phyloP scores from a whole-genome alignment of 1,140 invertebrate genomes.

The Drosophila novamexicana region DNA sequence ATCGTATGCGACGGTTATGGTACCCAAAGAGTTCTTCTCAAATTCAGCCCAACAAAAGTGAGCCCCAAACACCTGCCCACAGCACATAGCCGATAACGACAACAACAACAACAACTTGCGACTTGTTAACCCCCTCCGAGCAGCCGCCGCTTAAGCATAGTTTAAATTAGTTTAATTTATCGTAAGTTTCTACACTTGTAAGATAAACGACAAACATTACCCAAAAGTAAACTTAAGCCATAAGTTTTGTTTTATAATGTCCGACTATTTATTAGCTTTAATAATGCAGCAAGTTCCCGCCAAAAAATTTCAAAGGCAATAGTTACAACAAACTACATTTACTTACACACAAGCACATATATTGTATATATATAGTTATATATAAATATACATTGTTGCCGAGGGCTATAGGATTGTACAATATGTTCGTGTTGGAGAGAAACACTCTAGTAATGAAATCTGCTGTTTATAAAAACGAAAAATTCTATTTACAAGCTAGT shows the following conservation, averaged over 20 bases:
- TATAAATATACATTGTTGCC: constrained; percentile 12
- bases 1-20: background rate
- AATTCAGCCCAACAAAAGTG: constrained; percentile 53
- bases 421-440: no score
- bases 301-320: constrained; percentile 28
- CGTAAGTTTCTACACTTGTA: constrained; percentile 33
- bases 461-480: no score
- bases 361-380: background rate
- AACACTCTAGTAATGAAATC: no score
- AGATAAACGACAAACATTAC: constrained; percentile 13
- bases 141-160: constrained; percentile 44
- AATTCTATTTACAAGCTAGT: no score
- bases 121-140: constrained; percentile 45
- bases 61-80: constrained; percentile 30
- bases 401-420: constrained; percentile 1
- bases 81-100: constrained; percentile 18
- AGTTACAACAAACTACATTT: constrained; percentile 8
- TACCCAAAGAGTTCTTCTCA: constrained; percentile 43
- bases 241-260: constrained; percentile 10
- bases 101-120: constrained; percentile 24
- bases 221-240: constrained; percentile 14
- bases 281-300: constrained; percentile 33
- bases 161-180: constrained; percentile 48
- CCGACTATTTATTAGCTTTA: constrained; percentile 9
- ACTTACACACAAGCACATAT: background rate